Percentiles rank a stretch among this genome's conserved stretches.
Evolutionary conservation across 2,888 invertebrate species (phyloP).

Genomic region (Drosophila suboccidentalis): DNA sequence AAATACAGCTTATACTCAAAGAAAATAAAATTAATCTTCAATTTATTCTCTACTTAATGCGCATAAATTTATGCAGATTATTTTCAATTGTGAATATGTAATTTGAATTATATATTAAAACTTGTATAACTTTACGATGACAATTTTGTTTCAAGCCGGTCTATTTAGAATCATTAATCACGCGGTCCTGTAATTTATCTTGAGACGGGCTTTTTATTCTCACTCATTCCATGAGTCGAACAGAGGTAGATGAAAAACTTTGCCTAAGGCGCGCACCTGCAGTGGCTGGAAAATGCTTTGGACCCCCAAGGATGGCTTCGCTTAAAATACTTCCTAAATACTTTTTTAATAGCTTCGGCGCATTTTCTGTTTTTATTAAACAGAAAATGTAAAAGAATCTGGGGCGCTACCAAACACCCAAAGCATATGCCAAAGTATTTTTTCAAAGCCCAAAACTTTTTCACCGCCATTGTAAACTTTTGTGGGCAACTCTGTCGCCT

Average conservation of each 20-base stretch:
- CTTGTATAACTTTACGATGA: constrained; percentile 18
- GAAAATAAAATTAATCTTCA: not conserved
- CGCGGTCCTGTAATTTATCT: constrained; percentile 77
- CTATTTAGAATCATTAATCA: constrained; percentile 77
- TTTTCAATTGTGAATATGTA: not conserved
- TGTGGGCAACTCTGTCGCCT: constrained; percentile 7
- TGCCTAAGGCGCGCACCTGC: constrained; percentile 45
- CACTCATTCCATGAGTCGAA: constrained; percentile 4
- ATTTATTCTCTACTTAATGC: not conserved
- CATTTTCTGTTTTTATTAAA: constrained; percentile 74
- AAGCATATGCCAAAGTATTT: constrained; percentile 65
- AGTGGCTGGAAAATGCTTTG: constrained; percentile 51
- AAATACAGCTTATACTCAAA: not conserved
- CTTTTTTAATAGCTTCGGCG: constrained; percentile 81
- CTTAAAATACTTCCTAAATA: constrained; percentile 75
- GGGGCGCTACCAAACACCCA: not conserved
- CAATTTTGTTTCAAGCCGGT: constrained; percentile 20
- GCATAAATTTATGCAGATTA: constrained; percentile 19
- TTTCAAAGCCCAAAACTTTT: constrained; percentile 61
- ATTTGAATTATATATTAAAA: constrained; percentile 27
- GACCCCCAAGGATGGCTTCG: constrained; percentile 27
- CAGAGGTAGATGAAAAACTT: constrained; percentile 6
- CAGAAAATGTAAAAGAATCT: constrained; percentile 26
- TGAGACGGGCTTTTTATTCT: constrained; percentile 48
- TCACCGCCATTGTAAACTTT: constrained; percentile 71